Percentiles rank a stretch among this genome's conserved stretches.
Conservation (phyloP, 1,140 invertebrate species). For the Condylostylus longicornis region DNA sequence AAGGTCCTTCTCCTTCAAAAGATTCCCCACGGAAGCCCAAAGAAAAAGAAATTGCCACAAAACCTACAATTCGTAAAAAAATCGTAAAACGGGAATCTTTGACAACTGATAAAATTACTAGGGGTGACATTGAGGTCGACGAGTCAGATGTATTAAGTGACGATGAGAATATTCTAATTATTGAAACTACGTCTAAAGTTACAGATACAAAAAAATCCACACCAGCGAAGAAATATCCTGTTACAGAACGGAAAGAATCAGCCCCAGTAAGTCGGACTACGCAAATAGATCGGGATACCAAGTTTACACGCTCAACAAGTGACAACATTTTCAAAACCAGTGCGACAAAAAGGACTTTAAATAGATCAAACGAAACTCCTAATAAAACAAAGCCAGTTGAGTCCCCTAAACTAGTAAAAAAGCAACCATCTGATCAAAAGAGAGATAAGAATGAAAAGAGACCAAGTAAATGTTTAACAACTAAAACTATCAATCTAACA, state of each 20-base stretch:
- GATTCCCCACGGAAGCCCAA: too few relatives aligned
- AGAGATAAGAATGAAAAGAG: constrained; percentile 9
- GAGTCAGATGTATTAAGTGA: too few relatives aligned
- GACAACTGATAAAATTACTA: too few relatives aligned
- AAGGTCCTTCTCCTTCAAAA: too few relatives aligned
- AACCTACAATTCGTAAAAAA: too few relatives aligned
- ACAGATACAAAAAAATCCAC: too few relatives aligned
- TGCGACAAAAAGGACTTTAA: constrained; percentile 33
- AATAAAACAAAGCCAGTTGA: constrained; percentile 9
- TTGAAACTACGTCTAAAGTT: too few relatives aligned
- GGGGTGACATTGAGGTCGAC: too few relatives aligned
- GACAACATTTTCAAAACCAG: constrained; percentile 36
- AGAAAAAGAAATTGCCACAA: too few relatives aligned
- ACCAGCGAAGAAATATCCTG: constrained; percentile 16
- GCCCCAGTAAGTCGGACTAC: constrained; percentile 26
- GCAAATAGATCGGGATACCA: constrained; percentile 32
- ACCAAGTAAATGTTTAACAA: constrained; percentile 28
- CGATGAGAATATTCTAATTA: too few relatives aligned
- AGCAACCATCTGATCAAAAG: constrained; percentile 1
- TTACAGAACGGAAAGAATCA: constrained; percentile 28
- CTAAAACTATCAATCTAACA: constrained; percentile 31
- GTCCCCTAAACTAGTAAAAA: neutral
- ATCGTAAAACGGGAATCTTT: too few relatives aligned
- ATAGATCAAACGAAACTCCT: constrained; percentile 29
- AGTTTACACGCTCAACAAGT: constrained; percentile 38